Percentiles rank a stretch among this genome's conserved stretches.
Conservation (phyloP, 2,113 vertebrate genomes). For the Urocynchramus pylzowi region DNA sequence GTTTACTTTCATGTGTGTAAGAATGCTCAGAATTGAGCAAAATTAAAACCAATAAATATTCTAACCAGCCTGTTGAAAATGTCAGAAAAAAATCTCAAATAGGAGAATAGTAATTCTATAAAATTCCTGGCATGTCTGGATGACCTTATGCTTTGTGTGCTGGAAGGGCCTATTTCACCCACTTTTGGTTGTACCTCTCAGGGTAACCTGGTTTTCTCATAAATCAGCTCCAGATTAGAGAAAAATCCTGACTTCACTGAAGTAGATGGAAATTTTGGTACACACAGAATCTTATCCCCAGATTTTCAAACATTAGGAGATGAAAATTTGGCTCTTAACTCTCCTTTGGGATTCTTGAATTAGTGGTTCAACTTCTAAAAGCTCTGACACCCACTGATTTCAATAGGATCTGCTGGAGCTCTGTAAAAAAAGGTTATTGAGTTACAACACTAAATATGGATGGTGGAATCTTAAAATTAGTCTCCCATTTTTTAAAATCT, state of each 20-base stretch:
- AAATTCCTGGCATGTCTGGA: neutral
- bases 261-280: neutral
- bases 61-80: neutral
- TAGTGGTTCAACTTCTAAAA: conserved; percentile 27
- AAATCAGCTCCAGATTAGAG: neutral
- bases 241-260: neutral
- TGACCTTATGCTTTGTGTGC: neutral
- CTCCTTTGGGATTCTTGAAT: neutral
- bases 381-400: conserved; percentile 21
- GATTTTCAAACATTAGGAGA: neutral
- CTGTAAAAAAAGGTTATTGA: conserved; percentile 5
- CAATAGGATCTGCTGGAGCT: conserved; percentile 16
- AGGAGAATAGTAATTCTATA: neutral
- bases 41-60: neutral
- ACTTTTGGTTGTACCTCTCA: neutral
- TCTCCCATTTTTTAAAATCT: conserved; percentile 37
- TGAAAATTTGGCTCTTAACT: conserved; percentile 15
- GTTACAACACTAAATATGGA: conserved; percentile 50
- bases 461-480: conserved; percentile 27
- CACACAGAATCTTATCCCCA: neutral
- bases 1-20: neutral
- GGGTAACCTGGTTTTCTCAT: neutral
- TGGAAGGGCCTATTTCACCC: neutral
- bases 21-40: neutral
- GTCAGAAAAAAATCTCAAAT: neutral